These are phyloP conservation scores for Andrena marginata DNA, from an alignment of 2,888 invertebrate species.

Conservation along the genomic window DNA sequence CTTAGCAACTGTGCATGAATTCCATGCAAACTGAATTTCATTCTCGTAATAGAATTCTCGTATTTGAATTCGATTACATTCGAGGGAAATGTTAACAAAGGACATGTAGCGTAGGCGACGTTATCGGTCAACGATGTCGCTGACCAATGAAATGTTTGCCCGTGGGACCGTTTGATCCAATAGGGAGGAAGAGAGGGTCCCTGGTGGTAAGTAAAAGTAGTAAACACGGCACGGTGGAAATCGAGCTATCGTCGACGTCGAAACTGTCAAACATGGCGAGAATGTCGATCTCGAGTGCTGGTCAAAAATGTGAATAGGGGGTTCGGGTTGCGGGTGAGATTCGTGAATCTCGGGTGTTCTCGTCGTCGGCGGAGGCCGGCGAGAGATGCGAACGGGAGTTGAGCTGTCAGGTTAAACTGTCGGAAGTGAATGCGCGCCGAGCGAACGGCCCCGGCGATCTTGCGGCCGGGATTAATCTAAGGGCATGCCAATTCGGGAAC, in stretches of 20 bases:
- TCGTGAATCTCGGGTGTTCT: constrained; percentile 60
- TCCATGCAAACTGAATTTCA: background rate
- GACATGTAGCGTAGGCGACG: background rate
- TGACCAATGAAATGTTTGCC: constrained; percentile 41
- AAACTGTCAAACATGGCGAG: constrained; percentile 86
- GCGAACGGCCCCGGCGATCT: constrained; percentile 61
- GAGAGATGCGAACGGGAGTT: constrained; percentile 56
- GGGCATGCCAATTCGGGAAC: constrained; percentile 85
- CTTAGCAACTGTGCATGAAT: background rate
- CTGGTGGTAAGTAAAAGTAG: constrained; percentile 61
- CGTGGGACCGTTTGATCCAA: constrained; percentile 37
- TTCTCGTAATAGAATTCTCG: background rate
- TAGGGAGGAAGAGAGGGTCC: constrained; percentile 24
- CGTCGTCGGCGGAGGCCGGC: constrained; percentile 56
- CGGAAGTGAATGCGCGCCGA: constrained; percentile 59
- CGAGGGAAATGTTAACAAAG: constrained; percentile 8
- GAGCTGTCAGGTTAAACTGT: constrained; percentile 36
- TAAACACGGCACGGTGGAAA: constrained; percentile 57
- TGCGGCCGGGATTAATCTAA: constrained; percentile 64
- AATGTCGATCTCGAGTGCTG: constrained; percentile 70
- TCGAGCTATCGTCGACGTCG: constrained; percentile 85
- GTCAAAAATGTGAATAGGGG: constrained; percentile 74
- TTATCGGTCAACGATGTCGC: constrained; percentile 26
- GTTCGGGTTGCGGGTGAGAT: constrained; percentile 52
- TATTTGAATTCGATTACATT: background rate